Base-by-base conservation (phyloP, 2,888 invertebrate species). In the Lycaena phlaeas region DNA sequence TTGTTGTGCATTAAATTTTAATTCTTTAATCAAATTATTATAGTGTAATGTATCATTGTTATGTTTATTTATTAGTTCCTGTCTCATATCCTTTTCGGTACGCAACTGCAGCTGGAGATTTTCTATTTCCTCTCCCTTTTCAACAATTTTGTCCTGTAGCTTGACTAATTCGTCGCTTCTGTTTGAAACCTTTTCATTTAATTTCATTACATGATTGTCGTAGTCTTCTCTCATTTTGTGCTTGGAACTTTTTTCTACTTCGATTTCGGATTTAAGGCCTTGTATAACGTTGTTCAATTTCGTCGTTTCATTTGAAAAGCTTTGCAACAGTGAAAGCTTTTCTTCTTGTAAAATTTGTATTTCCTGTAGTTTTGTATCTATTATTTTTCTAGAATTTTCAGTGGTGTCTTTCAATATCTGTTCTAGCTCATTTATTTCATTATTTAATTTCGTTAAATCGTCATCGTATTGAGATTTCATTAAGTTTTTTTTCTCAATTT, bases 161-260 rank as follows among this genome's bases (percentile, higher is more conserved):
- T 78, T 77, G 25, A 78, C 72, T 4, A 78, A 51, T 56, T 79
- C 79, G 57, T 79, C 77, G 47, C 76, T 78, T 46, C 76, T 66
- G 42, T 78, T 78, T 9, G 72, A 50, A 3, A 78, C 62, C 50
- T 78, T 78, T 53, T 77, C 78, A 47, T 79, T 79, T 3, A 78
- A 49, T 39, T 70, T 72, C 75, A 78, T 76, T 26, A 74, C 52
- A 38, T 68, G 63, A 48, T 57, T 70, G 31, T 78, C 77, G 47
- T 68, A 76, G 18, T 69, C 59, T 3, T 77, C 76, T 45, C 61
- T 71, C 53, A 76, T 62, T 43, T 59, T 68, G 1, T 56, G 45
- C 51, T 68, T 74, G 2, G 62, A 53, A 17, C 59, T 56, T 48
- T 61, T 75, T 49, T 79, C 81, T 4, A 53, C 43, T 12, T 70